phyloP scores from a whole-genome alignment of 2,888 invertebrate genomes.

The Creontiades dilutus region DNA sequence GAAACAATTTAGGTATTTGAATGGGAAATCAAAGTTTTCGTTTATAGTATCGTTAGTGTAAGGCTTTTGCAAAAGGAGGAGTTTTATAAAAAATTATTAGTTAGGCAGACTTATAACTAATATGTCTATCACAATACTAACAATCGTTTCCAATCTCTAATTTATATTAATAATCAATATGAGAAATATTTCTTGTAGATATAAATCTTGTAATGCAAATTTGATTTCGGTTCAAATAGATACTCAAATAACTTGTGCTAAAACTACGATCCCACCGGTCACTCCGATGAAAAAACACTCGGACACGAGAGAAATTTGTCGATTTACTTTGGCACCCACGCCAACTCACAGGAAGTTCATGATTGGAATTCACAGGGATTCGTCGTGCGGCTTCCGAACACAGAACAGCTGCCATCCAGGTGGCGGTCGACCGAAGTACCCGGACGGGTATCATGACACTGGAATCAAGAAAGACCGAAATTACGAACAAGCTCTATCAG shows the following conservation, averaged over 20 bases:
- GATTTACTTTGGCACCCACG: background rate
- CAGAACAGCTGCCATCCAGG: background rate
- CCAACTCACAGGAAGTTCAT: constrained; percentile 31
- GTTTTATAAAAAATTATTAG: no score
- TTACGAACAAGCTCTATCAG: background rate
- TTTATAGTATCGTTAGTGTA: no score
- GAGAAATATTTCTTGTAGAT: no score
- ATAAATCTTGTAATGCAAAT: no score
- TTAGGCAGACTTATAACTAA: no score
- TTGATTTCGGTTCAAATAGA: background rate
- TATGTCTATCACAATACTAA: no score
- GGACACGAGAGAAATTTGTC: background rate
- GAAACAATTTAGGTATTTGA: background rate
- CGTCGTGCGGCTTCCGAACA: background rate
- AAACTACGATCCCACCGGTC: background rate
- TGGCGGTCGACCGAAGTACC: background rate
- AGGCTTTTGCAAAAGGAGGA: no score
- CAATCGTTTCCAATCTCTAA: no score
- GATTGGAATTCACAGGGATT: constrained; percentile 9
- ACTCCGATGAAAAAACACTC: background rate
- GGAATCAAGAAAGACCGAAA: background rate
- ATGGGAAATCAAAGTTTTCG: no score
- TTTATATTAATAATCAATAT: no score
- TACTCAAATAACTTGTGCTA: background rate
- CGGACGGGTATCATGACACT: background rate